Conservation (phyloP, 2,888 invertebrate genomes). For the Drosophila paramelanica region DNA sequence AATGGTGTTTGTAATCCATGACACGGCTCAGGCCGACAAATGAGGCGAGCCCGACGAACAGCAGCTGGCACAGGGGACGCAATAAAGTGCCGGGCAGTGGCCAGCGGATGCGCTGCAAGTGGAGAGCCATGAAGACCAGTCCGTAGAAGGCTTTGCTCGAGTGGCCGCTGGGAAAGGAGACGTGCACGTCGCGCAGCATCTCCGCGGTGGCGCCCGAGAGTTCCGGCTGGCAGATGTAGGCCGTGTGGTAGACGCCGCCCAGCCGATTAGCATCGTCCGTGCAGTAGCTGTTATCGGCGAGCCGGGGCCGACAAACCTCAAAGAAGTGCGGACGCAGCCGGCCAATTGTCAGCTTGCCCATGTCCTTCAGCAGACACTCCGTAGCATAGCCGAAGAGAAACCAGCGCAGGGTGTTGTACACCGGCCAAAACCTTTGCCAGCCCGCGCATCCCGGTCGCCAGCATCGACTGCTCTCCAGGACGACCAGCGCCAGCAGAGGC, state of each 20-base stretch:
- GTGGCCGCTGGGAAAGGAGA: conserved; percentile 81
- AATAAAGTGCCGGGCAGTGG: conserved; percentile 45
- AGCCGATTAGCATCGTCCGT: conserved; percentile 26
- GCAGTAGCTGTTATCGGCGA: conserved; percentile 59
- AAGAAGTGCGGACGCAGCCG: conserved; percentile 77
- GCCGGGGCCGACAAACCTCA: conserved; percentile 62
- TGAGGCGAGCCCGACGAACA: conserved; percentile 91
- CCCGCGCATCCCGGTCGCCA: neutral
- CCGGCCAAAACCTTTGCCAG: conserved; percentile 25
- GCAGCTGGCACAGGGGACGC: conserved; percentile 87
- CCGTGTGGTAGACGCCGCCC: conserved; percentile 47
- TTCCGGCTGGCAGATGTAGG: conserved; percentile 46
- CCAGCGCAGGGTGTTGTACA: conserved; percentile 54
- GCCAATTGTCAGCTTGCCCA: conserved; percentile 65
- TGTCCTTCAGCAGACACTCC: conserved; percentile 52
- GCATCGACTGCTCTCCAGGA: conserved; percentile 46
- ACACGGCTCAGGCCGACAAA: conserved; percentile 94
- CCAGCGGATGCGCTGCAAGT: conserved; percentile 61
- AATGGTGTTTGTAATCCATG: conserved; percentile 98
- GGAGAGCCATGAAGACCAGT: conserved; percentile 63
- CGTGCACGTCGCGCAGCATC: conserved; percentile 47
- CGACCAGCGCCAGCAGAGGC: conserved; percentile 47
- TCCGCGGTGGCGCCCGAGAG: conserved; percentile 28
- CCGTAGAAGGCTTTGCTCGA: conserved; percentile 70
- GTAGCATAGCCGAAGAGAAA: conserved; percentile 61